Conservation (phyloP, 1,140 invertebrate genomes). For the Trachelipus rathkii region DNA sequence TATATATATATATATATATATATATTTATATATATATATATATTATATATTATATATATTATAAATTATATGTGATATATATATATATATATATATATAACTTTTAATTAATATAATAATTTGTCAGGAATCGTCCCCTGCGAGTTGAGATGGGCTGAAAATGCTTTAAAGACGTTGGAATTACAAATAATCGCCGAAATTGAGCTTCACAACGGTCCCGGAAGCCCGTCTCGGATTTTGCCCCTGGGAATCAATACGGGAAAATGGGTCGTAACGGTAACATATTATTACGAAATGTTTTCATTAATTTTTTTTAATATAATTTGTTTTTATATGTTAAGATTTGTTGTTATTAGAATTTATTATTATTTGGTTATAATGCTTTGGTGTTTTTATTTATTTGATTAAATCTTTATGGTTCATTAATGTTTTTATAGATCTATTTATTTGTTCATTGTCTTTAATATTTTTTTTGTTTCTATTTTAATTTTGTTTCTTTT, state of each 20-base stretch:
- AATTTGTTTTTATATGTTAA: too few species aligned
- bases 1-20: conserved; percentile 8
- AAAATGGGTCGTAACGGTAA: not conserved
- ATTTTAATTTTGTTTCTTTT: too few species aligned
- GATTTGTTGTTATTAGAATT: too few species aligned
- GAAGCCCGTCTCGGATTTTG: not conserved
- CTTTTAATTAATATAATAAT: not conserved
- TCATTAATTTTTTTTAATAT: too few species aligned
- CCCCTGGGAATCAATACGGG: not conserved
- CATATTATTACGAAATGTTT: too few species aligned
- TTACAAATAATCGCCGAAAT: not conserved
- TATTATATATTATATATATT: conserved; percentile 11
- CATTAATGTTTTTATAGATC: too few species aligned
- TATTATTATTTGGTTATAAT: too few species aligned
- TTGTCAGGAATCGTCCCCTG: not conserved
- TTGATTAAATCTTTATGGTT: too few species aligned
- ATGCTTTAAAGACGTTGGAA: not conserved
- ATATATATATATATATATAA: conserved; percentile 1
- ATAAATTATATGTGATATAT: not conserved
- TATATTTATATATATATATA: conserved; percentile 6
- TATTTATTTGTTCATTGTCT: too few species aligned
- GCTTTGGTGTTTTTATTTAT: too few species aligned
- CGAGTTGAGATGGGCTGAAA: not conserved
- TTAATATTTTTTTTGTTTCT: too few species aligned
- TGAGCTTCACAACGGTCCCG: not conserved